Evolutionary conservation across 2,888 invertebrate genomes (phyloP).

Genomic region (Alsophila aescularia): DNA sequence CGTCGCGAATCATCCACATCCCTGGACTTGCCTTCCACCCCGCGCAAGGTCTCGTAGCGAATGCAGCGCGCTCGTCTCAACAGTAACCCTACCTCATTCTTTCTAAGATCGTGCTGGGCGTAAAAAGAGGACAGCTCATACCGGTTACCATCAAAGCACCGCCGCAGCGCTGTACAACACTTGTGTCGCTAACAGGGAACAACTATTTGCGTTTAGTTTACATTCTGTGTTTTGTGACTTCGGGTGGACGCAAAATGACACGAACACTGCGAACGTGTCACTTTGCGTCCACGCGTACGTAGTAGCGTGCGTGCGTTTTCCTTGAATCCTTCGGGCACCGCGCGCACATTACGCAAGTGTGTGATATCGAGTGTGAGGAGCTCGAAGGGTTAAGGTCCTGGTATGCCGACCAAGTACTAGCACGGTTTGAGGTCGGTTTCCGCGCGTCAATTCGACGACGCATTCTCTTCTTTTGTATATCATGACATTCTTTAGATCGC

Average conservation of each 20-base stretch:
- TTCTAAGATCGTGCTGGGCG: not conserved
- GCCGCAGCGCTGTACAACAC: no score
- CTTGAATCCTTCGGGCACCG: no score
- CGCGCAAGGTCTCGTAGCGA: slow-evolving; percentile 59
- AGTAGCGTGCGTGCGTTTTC: no score
- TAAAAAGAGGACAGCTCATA: not conserved
- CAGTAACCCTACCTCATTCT: not conserved
- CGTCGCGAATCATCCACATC: slow-evolving; percentile 72
- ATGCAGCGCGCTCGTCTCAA: not conserved
- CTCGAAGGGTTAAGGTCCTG: not conserved
- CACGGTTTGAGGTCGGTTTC: not conserved
- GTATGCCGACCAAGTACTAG: not conserved
- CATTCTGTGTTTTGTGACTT: no score
- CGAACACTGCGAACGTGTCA: no score
- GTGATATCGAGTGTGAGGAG: no score
- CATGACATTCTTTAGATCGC: slow-evolving; percentile 14
- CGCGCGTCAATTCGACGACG: not conserved
- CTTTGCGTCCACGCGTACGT: no score
- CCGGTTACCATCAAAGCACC: no score
- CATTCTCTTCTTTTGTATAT: slow-evolving; percentile 23
- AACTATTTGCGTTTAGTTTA: no score
- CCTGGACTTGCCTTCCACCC: slow-evolving; percentile 55
- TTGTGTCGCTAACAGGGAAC: no score
- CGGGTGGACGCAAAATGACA: no score
- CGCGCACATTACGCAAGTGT: no score